Evolutionary conservation across 2,888 invertebrate species (phyloP).

Genomic region (Beris chalybata): DNA sequence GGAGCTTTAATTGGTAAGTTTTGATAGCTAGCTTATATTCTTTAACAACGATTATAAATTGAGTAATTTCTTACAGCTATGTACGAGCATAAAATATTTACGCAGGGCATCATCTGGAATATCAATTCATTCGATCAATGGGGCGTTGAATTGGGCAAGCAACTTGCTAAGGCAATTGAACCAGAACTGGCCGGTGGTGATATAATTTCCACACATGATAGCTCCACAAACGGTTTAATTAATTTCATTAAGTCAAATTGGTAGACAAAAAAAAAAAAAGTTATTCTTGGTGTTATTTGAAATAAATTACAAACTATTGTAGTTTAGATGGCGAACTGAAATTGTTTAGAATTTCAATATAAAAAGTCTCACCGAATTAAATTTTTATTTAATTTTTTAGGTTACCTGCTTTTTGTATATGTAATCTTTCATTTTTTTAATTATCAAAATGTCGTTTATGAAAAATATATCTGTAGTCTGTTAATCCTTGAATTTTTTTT

Average conservation of each 20-base stretch:
- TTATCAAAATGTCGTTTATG: no score
- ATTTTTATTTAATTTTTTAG: constrained; percentile 23
- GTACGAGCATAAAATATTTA: constrained; percentile 99
- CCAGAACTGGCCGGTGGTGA: constrained; percentile 77
- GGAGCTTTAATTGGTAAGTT: constrained; percentile 87
- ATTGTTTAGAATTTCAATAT: constrained; percentile 1
- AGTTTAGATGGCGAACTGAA: constrained; percentile 8
- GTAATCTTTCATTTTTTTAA: neutral
- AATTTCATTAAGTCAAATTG: constrained; percentile 82
- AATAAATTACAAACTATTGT: neutral
- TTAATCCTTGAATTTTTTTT: no score
- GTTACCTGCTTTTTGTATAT: constrained; percentile 26
- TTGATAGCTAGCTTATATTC: no score
- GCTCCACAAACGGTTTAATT: constrained; percentile 96
- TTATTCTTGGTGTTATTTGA: no score
- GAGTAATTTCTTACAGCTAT: constrained; percentile 64
- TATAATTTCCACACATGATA: constrained; percentile 77
- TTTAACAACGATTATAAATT: constrained; percentile 1
- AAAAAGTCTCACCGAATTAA: constrained; percentile 14
- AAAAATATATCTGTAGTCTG: no score
- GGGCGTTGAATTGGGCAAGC: constrained; percentile 99
- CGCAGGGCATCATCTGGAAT: constrained; percentile 98
- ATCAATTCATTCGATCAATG: constrained; percentile 99
- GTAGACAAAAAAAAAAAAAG: constrained; percentile 41
- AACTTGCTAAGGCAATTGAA: constrained; percentile 97